phyloP scores from a whole-genome alignment of 2,113 vertebrate species.

The Colius striatus region DNA sequence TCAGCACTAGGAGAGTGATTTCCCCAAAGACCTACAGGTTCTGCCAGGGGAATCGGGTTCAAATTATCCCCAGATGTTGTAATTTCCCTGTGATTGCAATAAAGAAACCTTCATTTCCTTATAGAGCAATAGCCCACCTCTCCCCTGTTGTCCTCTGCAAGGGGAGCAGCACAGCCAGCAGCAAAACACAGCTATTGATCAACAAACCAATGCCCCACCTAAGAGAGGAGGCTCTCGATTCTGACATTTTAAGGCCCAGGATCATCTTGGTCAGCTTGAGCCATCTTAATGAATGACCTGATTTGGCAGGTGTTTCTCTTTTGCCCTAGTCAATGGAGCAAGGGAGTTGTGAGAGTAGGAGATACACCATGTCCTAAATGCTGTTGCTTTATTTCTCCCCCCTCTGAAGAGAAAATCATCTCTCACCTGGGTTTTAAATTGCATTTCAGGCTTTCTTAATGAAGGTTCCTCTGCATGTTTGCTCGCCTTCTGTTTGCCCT shows the following conservation, averaged over 20 bases:
- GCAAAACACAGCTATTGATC: background rate
- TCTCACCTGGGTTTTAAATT: constrained; percentile 23
- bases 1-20: background rate
- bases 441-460: constrained; percentile 45
- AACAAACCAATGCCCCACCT: background rate
- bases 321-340: background rate
- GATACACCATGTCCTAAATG: background rate
- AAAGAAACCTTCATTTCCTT: background rate
- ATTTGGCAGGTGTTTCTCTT: constrained; percentile 35
- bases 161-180: background rate
- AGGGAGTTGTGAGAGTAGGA: background rate
- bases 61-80: background rate
- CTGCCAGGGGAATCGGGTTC: background rate
- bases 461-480: constrained; percentile 19
- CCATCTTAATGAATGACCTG: background rate
- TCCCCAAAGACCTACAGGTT: background rate
- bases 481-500: constrained; percentile 42
- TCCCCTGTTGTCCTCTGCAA: background rate
- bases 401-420: background rate
- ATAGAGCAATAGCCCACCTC: background rate
- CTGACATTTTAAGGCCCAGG: background rate
- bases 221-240: background rate
- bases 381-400: background rate
- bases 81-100: background rate
- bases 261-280: background rate